Conservation (phyloP, 2,113 vertebrate genomes). For the Ginglymostoma cirratum region DNA sequence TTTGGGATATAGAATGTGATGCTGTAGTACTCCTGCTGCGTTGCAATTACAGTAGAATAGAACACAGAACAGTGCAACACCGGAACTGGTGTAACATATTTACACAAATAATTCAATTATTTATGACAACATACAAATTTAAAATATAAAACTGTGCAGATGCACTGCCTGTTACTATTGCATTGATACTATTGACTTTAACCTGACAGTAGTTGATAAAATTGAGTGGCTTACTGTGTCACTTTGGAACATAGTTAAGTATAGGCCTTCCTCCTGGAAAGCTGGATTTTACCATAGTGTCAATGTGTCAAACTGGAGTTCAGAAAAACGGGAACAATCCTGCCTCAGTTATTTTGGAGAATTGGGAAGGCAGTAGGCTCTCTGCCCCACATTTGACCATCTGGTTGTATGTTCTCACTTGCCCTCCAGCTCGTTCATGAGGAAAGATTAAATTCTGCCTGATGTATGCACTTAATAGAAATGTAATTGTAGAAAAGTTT, state of each 20-base stretch:
- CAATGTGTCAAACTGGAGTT: background rate
- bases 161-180: background rate
- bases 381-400: too few species aligned
- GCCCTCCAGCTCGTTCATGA: too few species aligned
- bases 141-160: background rate
- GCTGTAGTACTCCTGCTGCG: background rate
- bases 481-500: too few species aligned
- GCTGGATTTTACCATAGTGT: background rate
- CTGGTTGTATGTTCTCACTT: too few species aligned
- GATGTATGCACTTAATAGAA: too few species aligned
- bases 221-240: background rate
- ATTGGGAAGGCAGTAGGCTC: too few species aligned
- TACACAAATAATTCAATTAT: background rate
- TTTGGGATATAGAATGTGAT: background rate
- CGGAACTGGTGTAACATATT: background rate
- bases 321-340: background rate
- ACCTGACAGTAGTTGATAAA: background rate
- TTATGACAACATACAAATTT: background rate
- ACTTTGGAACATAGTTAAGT: background rate
- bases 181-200: background rate
- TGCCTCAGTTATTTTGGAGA: background rate
- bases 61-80: too few species aligned
- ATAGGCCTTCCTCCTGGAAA: background rate
- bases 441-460: too few species aligned
- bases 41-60: background rate